Conservation (phyloP, 2,888 invertebrate genomes). For the Dynastes grantii region DNA sequence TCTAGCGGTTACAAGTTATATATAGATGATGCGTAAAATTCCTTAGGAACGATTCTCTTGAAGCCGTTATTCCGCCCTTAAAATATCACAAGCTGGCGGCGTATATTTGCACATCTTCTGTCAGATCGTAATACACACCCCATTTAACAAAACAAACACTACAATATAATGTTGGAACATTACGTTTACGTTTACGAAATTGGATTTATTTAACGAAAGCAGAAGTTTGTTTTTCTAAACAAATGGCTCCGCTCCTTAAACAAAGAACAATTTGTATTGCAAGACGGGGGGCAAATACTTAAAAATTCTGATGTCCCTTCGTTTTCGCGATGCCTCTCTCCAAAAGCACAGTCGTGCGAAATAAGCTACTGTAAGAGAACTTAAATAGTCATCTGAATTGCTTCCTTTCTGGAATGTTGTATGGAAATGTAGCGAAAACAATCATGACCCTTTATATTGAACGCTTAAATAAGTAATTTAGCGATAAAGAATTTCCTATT, state of each 20-base stretch:
- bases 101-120: constrained; percentile 16
- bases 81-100: constrained; percentile 17
- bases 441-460: constrained; percentile 40
- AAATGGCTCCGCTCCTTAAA: constrained; percentile 13
- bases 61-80: constrained; percentile 8
- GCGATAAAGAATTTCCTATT: constrained; percentile 28
- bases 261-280: constrained; percentile 42
- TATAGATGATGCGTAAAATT: constrained; percentile 12
- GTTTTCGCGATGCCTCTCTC: constrained; percentile 7
- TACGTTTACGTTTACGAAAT: constrained; percentile 18
- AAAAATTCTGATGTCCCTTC: constrained; percentile 37
- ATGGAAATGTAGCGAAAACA: constrained; percentile 44
- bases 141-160: constrained; percentile 33
- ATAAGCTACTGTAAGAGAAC: constrained; percentile 25
- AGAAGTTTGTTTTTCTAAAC: constrained; percentile 29
- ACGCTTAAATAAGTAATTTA: constrained; percentile 36
- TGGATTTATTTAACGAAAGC: constrained; percentile 30
- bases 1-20: too few relatives aligned
- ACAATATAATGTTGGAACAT: constrained; percentile 18
- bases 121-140: constrained; percentile 12
- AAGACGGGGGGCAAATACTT: constrained; percentile 39
- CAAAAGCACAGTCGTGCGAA: constrained; percentile 7
- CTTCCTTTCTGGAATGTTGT: constrained; percentile 37
- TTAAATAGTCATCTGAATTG: constrained; percentile 39
- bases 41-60: constrained; percentile 15